Base-by-base conservation (phyloP, 2,797 vertebrate species). In the Silurus aristotelis region DNA sequence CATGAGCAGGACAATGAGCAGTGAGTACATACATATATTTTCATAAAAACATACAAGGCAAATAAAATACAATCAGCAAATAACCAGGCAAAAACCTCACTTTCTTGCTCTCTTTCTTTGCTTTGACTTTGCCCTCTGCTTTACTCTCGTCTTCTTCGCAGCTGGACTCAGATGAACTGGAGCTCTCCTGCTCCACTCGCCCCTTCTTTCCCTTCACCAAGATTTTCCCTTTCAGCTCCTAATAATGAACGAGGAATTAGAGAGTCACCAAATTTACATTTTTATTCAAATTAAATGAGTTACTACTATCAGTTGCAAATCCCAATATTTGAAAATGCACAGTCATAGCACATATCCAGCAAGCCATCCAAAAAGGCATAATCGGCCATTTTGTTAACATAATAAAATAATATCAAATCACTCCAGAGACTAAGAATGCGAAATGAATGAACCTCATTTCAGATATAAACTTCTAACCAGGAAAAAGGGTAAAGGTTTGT, bases 201-300 rank as follows among this genome's bases (percentile, higher is more conserved):
- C 95, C 93, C 93, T 95, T 99, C 94, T 98, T 99, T 27, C 95
- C 96, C 85, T 99, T 99, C 86, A 99, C 94, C 87, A 99, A 91
- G 89, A 99, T 95, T 92, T 96, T 97, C 83, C 96, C 93, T 90
- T 96, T 98, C 55, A 99, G 95, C 84, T 95, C 94, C 97, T 99
- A 89, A 27, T 17, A 46, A 52, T 10, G 48, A 52, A 4, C 20
- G 52, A 8, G 71, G 1, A 60, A 56, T 56, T 10, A 56, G 2
- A 20, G 20, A 7, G 2, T 17, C 58, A 83, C n/a, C 89, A 22
- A 86, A 12, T 84, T 78, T 12, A 43, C 7, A 70, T 60, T 84
- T 77, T 46, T 58, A 84, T 68, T 31, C 1, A 31, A 17, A 38
- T 13, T 83, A 14, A 25, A 67, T 48, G 20, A 19, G 1, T 17